These are phyloP conservation scores for Carassius auratus DNA, from an alignment of 2,113 vertebrate genomes.

Conservation along the genomic window DNA sequence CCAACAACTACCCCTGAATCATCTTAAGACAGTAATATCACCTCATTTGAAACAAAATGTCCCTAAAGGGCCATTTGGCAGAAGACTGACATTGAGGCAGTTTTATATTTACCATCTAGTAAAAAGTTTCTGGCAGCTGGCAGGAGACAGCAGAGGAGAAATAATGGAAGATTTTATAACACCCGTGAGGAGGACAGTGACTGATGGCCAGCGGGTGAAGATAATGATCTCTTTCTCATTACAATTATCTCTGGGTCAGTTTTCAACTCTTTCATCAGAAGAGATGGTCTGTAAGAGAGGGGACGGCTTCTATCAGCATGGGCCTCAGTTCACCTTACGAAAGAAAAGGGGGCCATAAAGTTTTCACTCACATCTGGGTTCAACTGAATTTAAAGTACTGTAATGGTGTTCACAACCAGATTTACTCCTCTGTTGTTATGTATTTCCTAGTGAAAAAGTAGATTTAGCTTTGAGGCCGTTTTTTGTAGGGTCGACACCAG, in stretches of 20 bases:
- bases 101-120: conserved; percentile 33
- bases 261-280: conserved; percentile 29
- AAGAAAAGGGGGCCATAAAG: background rate
- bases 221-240: conserved; percentile 27
- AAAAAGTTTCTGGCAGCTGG: conserved; percentile 35
- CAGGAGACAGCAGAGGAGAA: conserved; percentile 16
- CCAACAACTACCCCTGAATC: conserved; percentile 27
- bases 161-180: conserved; percentile 47
- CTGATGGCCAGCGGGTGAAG: conserved; percentile 18
- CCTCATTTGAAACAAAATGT: conserved; percentile 36
- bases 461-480: background rate
- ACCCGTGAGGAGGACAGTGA: background rate
- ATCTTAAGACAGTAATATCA: conserved; percentile 10
- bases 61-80: conserved; percentile 26
- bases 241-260: conserved; percentile 41
- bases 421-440: background rate
- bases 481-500: background rate
- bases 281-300: background rate
- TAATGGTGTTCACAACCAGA: background rate
- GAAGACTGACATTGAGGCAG: conserved; percentile 26
- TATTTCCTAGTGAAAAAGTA: background rate
- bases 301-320: background rate
- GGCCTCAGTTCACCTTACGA: background rate
- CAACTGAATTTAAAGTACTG: background rate
- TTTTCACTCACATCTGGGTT: background rate